These are phyloP conservation scores for Thymelicus sylvestris DNA, from an alignment of 2,888 invertebrate genomes.

Conservation along the genomic window DNA sequence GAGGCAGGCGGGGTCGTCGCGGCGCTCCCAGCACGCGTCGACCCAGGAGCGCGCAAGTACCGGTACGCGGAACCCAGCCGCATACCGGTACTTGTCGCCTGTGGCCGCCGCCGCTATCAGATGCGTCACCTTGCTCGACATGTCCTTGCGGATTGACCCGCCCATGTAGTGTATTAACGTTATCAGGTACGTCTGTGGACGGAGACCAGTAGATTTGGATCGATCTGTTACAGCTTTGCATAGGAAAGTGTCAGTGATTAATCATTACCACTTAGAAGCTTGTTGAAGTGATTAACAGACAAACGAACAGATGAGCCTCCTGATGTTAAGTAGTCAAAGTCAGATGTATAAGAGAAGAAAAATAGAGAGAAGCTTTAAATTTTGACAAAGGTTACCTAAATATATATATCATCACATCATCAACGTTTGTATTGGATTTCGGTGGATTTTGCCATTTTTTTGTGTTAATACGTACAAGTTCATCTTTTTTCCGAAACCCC, in stretches of 20 bases:
- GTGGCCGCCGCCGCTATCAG: constrained; percentile 95
- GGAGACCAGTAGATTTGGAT: background rate
- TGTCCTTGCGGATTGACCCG: constrained; percentile 96
- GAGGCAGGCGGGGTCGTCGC: constrained; percentile 87
- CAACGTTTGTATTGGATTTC: too few relatives aligned
- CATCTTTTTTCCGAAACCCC: constrained; percentile 95
- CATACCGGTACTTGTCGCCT: constrained; percentile 97
- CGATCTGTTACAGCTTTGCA: background rate
- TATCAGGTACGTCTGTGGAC: constrained; percentile 90
- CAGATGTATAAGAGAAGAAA: too few relatives aligned
- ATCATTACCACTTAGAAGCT: too few relatives aligned
- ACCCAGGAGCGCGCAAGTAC: constrained; percentile 96
- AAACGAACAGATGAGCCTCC: too few relatives aligned
- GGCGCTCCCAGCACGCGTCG: constrained; percentile 92
- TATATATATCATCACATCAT: too few relatives aligned
- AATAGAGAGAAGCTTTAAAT: too few relatives aligned
- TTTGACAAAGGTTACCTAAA: too few relatives aligned
- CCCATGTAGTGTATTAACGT: constrained; percentile 98
- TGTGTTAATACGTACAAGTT: constrained; percentile 88
- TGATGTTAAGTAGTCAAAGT: too few relatives aligned
- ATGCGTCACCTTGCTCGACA: constrained; percentile 95
- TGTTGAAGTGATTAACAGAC: too few relatives aligned
- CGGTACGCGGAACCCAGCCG: constrained; percentile 94
- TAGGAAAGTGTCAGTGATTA: too few relatives aligned
- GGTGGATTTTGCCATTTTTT: too few relatives aligned